Evolutionary conservation across 2,888 invertebrate genomes (phyloP), one percentile per base, ranked within the genome.

Genomic region (Andrena camellia): DNA sequence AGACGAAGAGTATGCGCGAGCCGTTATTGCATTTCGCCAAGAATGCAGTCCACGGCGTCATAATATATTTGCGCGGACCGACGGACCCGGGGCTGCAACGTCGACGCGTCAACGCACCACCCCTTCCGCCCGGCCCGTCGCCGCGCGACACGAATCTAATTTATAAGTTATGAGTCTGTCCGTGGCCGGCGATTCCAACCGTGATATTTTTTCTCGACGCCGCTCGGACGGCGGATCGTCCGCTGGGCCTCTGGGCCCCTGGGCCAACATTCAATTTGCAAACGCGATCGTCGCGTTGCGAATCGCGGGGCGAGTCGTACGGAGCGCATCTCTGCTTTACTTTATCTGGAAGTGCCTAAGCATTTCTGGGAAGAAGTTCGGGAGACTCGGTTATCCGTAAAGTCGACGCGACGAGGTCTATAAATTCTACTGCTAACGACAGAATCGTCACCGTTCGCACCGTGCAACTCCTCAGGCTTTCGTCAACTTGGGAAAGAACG

Each of bases 1-100:
- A 59, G 20, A 20, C 57, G 54, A 29, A 48, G 54, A 42, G 70
- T 63, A 74, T 59, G 72, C 75, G 23, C 50, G 80, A 86, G 79
- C 83, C 83, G 90, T 88, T 88, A 88, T 88, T 89, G 85, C 89
- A 64, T 89, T 88, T 85, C 84, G 68, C 83, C 64, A 90, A 88
- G 89, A 90, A 90, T 88, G 89, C 90, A 71, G 82, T 75, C 87
- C 84, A 64, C 76, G 82, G 75, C 83, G 86, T 88, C 74, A 84
- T 88, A 83, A 88, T 88, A 86, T 90, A 90, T 88, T 84, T 86
- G 73, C 77, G 20, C 74, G 74, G 68, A 63, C 70, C 29, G 62
- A 50, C 62, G 79, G 64, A 64, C 72, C 70, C 60, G 52, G 63
- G 80, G 80, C 74, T 81, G 80, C 78, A 23, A 70, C 73, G 84